Percentiles rank a stretch among this genome's conserved stretches.
phyloP scores from a whole-genome alignment of 1,140 invertebrate genomes.

The Sweltsa coloradensis region DNA sequence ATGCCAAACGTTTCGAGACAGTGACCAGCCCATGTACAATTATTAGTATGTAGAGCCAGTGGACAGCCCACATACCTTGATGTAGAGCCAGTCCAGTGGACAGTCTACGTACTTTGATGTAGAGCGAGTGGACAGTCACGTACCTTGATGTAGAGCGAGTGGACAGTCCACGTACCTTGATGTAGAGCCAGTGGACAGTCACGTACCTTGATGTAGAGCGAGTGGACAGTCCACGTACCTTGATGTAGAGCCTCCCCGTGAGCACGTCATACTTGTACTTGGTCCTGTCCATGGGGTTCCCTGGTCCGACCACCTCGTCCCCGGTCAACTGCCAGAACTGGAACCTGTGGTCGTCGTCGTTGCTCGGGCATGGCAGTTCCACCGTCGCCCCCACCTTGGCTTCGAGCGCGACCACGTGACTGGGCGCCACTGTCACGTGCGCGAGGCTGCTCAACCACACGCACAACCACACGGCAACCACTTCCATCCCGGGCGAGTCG shows the following conservation, averaged over 20 bases:
- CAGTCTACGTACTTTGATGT: neutral
- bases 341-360: constrained; percentile 49
- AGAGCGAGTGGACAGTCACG: neutral
- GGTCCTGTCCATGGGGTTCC: constrained; percentile 39
- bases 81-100: neutral
- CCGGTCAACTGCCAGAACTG: constrained; percentile 51
- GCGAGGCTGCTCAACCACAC: too few species aligned
- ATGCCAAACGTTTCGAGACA: too few species aligned
- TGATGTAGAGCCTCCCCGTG: constrained; percentile 47
- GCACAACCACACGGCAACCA: too few species aligned
- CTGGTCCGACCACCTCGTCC: constrained; percentile 43
- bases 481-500: too few species aligned
- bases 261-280: constrained; percentile 59
- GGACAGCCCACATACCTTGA: neutral
- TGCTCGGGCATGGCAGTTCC: constrained; percentile 46
- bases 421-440: too few species aligned
- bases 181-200: neutral
- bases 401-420: too few species aligned
- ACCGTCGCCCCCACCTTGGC: constrained; percentile 42
- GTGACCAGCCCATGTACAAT: too few species aligned
- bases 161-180: neutral
- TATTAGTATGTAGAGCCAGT: neutral
- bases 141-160: neutral
- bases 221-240: constrained; percentile 32
- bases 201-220: neutral